Evolutionary conservation across 2,797 vertebrate genomes (phyloP).

Genomic region (Channallabes apus): DNA sequence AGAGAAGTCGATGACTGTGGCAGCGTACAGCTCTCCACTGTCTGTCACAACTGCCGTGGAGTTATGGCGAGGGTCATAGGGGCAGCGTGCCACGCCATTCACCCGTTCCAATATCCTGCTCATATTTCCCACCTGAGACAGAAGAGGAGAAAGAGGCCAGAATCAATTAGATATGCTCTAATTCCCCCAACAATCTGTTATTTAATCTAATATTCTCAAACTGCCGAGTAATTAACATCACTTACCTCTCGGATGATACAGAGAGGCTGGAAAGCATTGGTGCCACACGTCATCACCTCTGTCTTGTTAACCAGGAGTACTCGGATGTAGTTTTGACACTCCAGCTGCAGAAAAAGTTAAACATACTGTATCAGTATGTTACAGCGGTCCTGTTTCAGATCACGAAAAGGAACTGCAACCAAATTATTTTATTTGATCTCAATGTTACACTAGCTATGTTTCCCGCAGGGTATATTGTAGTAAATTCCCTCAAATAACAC

Average conservation of each 20-base stretch:
- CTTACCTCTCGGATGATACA: constrained; percentile 91
- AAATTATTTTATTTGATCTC: no score
- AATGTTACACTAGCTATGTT: no score
- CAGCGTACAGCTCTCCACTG: constrained; percentile 92
- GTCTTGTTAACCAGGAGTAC: constrained; percentile 91
- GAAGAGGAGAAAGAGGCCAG: background rate
- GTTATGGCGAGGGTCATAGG: constrained; percentile 95
- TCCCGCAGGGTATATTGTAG: no score
- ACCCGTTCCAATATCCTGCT: constrained; percentile 89
- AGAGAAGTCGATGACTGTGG: constrained; percentile 98
- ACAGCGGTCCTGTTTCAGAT: background rate
- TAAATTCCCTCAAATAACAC: no score
- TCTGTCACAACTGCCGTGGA: constrained; percentile 96
- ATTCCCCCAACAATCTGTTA: background rate
- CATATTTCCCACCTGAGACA: constrained; percentile 87
- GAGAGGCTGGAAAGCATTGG: constrained; percentile 93
- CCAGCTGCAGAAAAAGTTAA: constrained; percentile 73
- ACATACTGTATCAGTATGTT: constrained; percentile 26
- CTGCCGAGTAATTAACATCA: constrained; percentile 12
- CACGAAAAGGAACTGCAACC: no score
- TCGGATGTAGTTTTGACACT: constrained; percentile 97
- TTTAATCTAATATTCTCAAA: background rate
- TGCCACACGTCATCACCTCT: constrained; percentile 93
- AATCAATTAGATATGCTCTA: background rate
- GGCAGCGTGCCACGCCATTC: constrained; percentile 94